Percentiles rank a stretch among this genome's conserved stretches.
phyloP scores from a whole-genome alignment of 2,888 invertebrate species.

The Thumatha senex region DNA sequence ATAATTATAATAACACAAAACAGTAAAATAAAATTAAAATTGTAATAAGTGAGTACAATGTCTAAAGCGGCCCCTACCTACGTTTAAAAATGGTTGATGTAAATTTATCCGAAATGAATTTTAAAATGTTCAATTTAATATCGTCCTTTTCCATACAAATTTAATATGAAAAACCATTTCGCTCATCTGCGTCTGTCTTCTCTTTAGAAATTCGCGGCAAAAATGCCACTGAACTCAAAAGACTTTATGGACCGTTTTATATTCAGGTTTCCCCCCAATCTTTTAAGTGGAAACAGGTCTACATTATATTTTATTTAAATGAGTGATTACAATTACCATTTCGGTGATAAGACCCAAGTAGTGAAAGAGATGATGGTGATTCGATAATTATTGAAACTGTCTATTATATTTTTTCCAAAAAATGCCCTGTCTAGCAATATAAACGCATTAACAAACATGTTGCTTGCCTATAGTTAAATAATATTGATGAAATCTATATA shows the following conservation, averaged over 20 bases:
- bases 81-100: not conserved
- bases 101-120: not conserved
- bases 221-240: not conserved
- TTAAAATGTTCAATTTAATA: not conserved
- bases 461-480: no score
- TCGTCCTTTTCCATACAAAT: not conserved
- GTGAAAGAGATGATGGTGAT: no score
- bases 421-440: no score
- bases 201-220: not conserved
- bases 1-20: no score
- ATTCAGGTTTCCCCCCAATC: not conserved
- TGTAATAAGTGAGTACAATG: no score
- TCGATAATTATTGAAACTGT: no score
- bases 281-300: not conserved
- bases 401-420: no score
- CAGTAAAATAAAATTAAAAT: no score
- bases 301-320: slow-evolving; percentile 2
- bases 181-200: not conserved
- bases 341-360: no score
- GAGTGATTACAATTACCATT: slow-evolving; percentile 3
- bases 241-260: slow-evolving; percentile 1
- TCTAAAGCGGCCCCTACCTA: no score
- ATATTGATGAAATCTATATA: no score
- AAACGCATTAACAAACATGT: no score
- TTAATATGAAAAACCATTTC: slow-evolving; percentile 1